A percentile compares a stretch with the other conserved stretches of the same genome.
Evolutionary conservation across 2,888 invertebrate species (phyloP).

Genomic region (Didymodactylos carnosus): DNA sequence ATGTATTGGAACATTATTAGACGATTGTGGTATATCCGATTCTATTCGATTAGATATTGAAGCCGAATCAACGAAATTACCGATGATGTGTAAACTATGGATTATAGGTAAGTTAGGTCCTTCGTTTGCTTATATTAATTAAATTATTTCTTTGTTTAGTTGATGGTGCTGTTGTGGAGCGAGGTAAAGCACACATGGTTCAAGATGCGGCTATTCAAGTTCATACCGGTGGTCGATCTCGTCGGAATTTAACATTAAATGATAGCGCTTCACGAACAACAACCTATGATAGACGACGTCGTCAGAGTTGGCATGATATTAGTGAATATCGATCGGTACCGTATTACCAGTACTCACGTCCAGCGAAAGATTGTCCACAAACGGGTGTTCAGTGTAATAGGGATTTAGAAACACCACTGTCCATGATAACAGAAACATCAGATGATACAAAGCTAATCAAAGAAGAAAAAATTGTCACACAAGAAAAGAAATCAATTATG

Average conservation of each 20-base stretch:
- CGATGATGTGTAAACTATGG: background rate
- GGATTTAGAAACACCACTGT: background rate
- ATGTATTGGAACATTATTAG: background rate
- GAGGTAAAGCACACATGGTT: background rate
- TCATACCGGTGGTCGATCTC: background rate
- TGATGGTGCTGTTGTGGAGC: background rate
- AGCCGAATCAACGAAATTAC: background rate
- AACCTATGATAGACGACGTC: background rate
- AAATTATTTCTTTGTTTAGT: background rate
- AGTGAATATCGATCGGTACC: background rate
- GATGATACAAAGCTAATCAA: no score
- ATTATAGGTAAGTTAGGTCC: background rate
- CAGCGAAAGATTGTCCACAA: background rate
- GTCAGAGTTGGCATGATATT: background rate
- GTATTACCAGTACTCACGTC: background rate
- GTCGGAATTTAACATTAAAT: no score
- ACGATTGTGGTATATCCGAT: background rate
- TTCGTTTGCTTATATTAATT: no score
- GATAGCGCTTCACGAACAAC: background rate
- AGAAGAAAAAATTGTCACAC: no score
- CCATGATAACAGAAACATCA: background rate
- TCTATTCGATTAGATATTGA: background rate
- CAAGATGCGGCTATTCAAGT: background rate
- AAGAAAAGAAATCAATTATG: background rate
- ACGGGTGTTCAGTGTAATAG: background rate